Evolutionary conservation across 1,140 invertebrate species (phyloP).

Genomic region (Goniozus legneri): DNA sequence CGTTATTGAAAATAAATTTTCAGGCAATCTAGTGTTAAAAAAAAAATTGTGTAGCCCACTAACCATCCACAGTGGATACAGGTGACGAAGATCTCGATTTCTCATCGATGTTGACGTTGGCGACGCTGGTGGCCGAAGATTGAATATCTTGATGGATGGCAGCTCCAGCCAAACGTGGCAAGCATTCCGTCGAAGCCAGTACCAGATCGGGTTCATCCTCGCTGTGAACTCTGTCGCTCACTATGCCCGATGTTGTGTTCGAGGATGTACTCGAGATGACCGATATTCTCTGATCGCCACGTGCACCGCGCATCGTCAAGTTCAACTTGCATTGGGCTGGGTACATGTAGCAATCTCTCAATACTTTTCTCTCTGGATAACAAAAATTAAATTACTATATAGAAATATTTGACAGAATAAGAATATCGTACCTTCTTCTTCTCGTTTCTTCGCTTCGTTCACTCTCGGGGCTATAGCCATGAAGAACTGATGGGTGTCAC

Average conservation of each 20-base stretch:
- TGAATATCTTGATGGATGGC: constrained; percentile 21
- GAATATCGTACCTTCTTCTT: constrained; percentile 65
- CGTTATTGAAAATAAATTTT: too few species aligned
- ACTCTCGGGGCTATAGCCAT: constrained; percentile 85
- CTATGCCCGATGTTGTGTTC: constrained; percentile 92
- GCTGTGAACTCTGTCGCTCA: constrained; percentile 89
- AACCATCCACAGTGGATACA: constrained; percentile 39
- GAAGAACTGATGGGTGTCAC: constrained; percentile 90
- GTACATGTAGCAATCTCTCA: constrained; percentile 64
- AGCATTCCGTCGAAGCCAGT: constrained; percentile 51
- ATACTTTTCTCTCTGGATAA: constrained; percentile 51
- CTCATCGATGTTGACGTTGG: constrained; percentile 19
- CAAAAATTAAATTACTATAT: constrained; percentile 24
- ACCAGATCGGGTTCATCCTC: constrained; percentile 82
- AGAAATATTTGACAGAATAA: background rate
- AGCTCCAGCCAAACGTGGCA: constrained; percentile 42
- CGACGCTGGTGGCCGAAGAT: constrained; percentile 17
- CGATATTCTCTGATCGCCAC: constrained; percentile 80
- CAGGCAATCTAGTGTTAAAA: too few species aligned
- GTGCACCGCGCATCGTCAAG: constrained; percentile 59
- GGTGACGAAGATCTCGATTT: constrained; percentile 35
- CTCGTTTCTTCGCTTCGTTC: constrained; percentile 71
- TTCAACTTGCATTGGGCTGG: constrained; percentile 59
- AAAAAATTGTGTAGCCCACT: too few species aligned
- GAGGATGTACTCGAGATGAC: constrained; percentile 89